Conservation (phyloP, 1,140 invertebrate genomes). For the Drosophila asahinai region DNA sequence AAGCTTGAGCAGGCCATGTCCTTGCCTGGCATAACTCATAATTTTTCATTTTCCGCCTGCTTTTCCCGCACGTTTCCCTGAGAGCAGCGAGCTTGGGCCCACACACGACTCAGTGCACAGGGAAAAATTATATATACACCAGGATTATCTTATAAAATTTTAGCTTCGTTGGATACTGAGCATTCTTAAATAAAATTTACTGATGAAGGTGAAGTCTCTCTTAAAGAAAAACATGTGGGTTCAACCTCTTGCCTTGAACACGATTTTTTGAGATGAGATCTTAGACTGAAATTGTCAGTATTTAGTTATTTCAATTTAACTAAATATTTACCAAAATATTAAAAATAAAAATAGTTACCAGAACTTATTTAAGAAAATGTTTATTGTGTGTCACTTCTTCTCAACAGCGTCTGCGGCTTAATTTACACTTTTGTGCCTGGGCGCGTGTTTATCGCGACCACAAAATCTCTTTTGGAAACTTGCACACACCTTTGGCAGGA, state of each 20-base stretch:
- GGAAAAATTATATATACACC: not conserved
- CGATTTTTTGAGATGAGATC: not conserved
- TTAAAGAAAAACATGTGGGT: not conserved
- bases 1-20: constrained; percentile 71
- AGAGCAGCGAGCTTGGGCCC: constrained; percentile 42
- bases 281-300: too few species aligned
- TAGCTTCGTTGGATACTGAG: too few species aligned
- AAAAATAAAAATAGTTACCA: too few species aligned
- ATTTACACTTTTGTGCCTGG: constrained; percentile 81
- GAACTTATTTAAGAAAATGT: not conserved
- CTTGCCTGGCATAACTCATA: constrained; percentile 81
- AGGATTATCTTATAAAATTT: too few species aligned
- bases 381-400: constrained; percentile 33
- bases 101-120: constrained; percentile 60
- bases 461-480: constrained; percentile 74
- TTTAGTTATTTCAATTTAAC: too few species aligned
- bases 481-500: constrained; percentile 49
- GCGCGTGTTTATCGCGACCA: constrained; percentile 81
- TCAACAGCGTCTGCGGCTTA: constrained; percentile 69
- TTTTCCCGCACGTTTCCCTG: constrained; percentile 19
- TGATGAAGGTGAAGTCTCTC: too few species aligned
- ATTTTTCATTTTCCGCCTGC: constrained; percentile 58
- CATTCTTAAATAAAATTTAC: too few species aligned
- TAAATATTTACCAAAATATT: too few species aligned
- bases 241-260: too few species aligned